phyloP scores from a whole-genome alignment of 1,140 invertebrate species.

The Drosophila guanche region DNA sequence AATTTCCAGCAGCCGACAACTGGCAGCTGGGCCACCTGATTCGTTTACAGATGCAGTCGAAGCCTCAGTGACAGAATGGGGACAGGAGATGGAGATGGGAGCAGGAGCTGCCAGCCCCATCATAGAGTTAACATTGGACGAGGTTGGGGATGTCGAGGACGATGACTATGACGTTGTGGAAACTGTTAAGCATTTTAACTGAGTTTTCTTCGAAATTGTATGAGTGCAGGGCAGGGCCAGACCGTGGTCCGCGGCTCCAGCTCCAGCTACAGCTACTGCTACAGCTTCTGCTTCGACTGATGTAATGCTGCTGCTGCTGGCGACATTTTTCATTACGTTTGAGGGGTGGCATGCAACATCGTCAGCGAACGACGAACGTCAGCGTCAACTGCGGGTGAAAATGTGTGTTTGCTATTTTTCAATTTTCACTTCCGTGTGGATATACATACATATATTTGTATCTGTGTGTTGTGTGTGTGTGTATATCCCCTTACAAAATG shows the following conservation, averaged over 20 bases:
- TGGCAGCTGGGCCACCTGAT: constrained; percentile 77
- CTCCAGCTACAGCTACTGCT: background rate
- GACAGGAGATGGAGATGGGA: constrained; percentile 1
- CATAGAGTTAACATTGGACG: constrained; percentile 49
- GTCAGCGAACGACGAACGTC: constrained; percentile 1
- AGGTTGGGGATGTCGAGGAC: background rate
- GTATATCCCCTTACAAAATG: constrained; percentile 15
- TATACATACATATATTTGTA: constrained; percentile 16
- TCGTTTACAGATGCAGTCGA: constrained; percentile 61
- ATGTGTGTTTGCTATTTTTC: constrained; percentile 81
- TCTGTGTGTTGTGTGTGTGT: constrained; percentile 27
- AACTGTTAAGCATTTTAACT: constrained; percentile 78
- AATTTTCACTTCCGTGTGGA: constrained; percentile 76
- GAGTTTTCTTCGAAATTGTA: constrained; percentile 65
- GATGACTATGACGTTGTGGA: constrained; percentile 58
- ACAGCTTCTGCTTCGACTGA: background rate
- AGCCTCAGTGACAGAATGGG: background rate
- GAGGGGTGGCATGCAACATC: constrained; percentile 19
- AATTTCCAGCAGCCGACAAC: constrained; percentile 73
- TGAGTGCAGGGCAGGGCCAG: constrained; percentile 11
- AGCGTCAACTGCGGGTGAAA: constrained; percentile 48
- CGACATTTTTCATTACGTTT: constrained; percentile 80
- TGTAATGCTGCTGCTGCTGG: constrained; percentile 48
- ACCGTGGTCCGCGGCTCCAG: constrained; percentile 4
- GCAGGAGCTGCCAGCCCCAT: constrained; percentile 26